A percentile compares a stretch with the other conserved stretches of the same genome.
phyloP scores from a whole-genome alignment of 2,888 invertebrate species.

The Parthenolecanium corni region DNA sequence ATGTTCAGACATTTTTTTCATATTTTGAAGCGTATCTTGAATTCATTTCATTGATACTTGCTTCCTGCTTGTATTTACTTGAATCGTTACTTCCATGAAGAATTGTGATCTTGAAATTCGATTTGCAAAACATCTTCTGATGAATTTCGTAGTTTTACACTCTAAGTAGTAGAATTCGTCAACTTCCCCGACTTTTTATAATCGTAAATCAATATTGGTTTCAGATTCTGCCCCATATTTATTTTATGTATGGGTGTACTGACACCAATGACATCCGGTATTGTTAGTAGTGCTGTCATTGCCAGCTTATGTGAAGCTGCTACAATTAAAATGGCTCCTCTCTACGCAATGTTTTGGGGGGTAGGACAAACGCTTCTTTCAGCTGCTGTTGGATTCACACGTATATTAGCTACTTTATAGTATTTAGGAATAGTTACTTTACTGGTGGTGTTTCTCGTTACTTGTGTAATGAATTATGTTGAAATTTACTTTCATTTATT shows the following conservation, averaged over 20 bases:
- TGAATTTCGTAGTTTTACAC: too few relatives aligned
- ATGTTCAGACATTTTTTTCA: too few relatives aligned
- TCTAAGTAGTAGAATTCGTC: too few relatives aligned
- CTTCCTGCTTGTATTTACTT: too few relatives aligned
- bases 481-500: too few relatives aligned
- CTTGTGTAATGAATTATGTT: too few relatives aligned
- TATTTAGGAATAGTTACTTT: conserved; percentile 14
- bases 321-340: conserved; percentile 74
- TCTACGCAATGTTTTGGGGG: conserved; percentile 89
- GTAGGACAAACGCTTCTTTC: conserved; percentile 83
- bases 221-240: conserved; percentile 77
- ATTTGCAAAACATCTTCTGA: neutral
- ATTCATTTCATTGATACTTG: too few relatives aligned
- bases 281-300: conserved; percentile 79
- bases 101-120: neutral
- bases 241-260: conserved; percentile 81
- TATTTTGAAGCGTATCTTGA: too few relatives aligned
- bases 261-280: conserved; percentile 77
- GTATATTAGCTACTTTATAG: conserved; percentile 85
- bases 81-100: neutral
- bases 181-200: too few relatives aligned
- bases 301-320: conserved; percentile 89
- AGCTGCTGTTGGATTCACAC: conserved; percentile 80
- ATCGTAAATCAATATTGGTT: conserved; percentile 32
- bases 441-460: neutral